Conservation (phyloP, 1,140 invertebrate species). For the Anoplophora glabripennis region DNA sequence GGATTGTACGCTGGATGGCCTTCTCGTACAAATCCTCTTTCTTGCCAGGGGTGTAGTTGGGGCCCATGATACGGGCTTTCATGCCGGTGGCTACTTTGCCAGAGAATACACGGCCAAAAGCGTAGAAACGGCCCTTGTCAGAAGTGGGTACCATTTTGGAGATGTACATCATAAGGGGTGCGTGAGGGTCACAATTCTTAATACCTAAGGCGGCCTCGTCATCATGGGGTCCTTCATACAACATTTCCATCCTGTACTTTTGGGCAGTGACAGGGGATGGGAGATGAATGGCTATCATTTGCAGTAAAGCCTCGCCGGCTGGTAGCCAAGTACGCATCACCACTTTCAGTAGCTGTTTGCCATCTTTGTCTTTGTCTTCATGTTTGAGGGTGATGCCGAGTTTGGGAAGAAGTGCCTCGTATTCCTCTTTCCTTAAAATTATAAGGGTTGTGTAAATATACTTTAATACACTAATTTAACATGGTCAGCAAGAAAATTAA, state of each 20-base stretch:
- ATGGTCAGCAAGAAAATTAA: no score
- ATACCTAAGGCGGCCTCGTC: conserved; percentile 81
- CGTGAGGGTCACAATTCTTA: conserved; percentile 92
- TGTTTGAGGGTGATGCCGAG: conserved; percentile 88
- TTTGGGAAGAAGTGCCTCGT: conserved; percentile 80
- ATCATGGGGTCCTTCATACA: conserved; percentile 97
- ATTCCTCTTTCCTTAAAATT: conserved; percentile 84
- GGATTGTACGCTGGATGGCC: conserved; percentile 97
- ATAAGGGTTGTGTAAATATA: neutral
- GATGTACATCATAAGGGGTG: conserved; percentile 99
- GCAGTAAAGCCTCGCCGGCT: conserved; percentile 97
- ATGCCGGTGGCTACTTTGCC: conserved; percentile 91
- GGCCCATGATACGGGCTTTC: conserved; percentile 98
- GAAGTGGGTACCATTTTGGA: conserved; percentile 99
- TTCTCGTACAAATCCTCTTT: conserved; percentile 99
- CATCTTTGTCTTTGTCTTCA: conserved; percentile 96
- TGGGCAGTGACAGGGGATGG: conserved; percentile 98
- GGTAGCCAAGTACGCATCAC: conserved; percentile 99
- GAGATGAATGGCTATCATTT: conserved; percentile 99
- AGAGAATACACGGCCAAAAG: conserved; percentile 99
- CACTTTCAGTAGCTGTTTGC: conserved; percentile 87
- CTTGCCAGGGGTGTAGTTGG: conserved; percentile 96
- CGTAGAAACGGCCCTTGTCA: conserved; percentile 99
- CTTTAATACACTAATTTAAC: no score
- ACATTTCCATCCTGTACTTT: conserved; percentile 98